Evolutionary conservation across 2,888 invertebrate genomes (phyloP).

Genomic region (Pandemis heparana): DNA sequence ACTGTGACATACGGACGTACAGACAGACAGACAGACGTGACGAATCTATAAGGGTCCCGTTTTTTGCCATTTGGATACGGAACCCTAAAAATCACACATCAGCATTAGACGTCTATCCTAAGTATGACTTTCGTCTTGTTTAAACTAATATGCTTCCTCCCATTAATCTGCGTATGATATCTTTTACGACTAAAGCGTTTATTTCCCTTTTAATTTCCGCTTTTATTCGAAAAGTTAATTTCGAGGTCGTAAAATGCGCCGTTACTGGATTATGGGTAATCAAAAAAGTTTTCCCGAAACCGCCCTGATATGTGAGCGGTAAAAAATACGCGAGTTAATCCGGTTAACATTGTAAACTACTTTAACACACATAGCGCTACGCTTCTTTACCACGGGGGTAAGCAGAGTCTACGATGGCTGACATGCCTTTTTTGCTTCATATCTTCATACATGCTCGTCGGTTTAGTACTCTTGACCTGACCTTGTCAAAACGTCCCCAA

Average conservation of each 20-base stretch:
- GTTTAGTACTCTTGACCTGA: no score
- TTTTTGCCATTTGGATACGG: no score
- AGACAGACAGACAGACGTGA: no score
- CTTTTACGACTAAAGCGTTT: slow-evolving; percentile 19
- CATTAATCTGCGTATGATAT: background rate
- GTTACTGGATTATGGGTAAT: slow-evolving; percentile 31
- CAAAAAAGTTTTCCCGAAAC: slow-evolving; percentile 30
- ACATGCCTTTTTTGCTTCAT: no score
- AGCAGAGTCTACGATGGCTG: no score
- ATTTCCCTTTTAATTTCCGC: slow-evolving; percentile 27
- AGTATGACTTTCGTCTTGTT: background rate
- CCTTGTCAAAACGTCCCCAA: no score
- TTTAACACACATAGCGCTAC: background rate
- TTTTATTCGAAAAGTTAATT: slow-evolving; percentile 41
- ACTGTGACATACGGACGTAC: no score
- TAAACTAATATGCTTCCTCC: background rate
- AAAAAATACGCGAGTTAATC: background rate
- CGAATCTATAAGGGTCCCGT: no score
- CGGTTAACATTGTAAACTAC: background rate
- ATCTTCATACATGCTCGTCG: no score
- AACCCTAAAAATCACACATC: no score
- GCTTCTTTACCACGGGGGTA: no score
- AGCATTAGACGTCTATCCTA: no score
- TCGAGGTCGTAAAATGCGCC: slow-evolving; percentile 32
- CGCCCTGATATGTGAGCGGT: slow-evolving; percentile 15